Conservation (phyloP, 2,113 vertebrate genomes). For the Reinhardtius hippoglossoides region DNA sequence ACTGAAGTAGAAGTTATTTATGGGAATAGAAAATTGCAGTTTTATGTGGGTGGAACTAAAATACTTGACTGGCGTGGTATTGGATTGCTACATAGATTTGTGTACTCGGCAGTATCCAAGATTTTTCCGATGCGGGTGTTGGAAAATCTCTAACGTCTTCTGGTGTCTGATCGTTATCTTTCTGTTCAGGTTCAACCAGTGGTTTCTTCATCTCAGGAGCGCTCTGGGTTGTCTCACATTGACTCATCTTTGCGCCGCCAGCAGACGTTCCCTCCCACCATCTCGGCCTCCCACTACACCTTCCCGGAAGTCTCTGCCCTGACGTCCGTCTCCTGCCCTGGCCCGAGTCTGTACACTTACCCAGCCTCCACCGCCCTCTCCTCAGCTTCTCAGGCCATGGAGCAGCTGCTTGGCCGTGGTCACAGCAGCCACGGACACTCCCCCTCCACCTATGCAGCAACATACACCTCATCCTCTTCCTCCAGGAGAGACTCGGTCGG, state of each 20-base stretch:
- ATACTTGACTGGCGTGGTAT: too few relatives aligned
- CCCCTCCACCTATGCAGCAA: constrained; percentile 88
- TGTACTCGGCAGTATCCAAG: too few relatives aligned
- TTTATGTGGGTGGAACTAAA: too few relatives aligned
- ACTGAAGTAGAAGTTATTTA: too few relatives aligned
- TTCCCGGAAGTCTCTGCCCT: constrained; percentile 88
- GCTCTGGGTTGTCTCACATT: constrained; percentile 79
- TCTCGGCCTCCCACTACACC: constrained; percentile 90
- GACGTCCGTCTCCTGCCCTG: constrained; percentile 84
- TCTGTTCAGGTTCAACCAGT: constrained; percentile 75
- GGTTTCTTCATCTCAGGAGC: constrained; percentile 83
- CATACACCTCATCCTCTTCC: constrained; percentile 77
- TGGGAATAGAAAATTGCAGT: too few relatives aligned
- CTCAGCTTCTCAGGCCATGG: constrained; percentile 92
- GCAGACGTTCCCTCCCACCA: constrained; percentile 91
- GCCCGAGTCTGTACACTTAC: constrained; percentile 89
- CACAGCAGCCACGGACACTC: constrained; percentile 82
- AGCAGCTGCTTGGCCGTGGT: constrained; percentile 92
- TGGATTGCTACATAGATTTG: too few relatives aligned
- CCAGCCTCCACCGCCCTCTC: constrained; percentile 91
- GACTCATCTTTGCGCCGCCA: constrained; percentile 87
- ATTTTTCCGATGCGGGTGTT: too few relatives aligned
- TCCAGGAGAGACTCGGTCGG: constrained; percentile 79
- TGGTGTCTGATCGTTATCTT: background rate
- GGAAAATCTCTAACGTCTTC: background rate